Base-by-base conservation (phyloP, 2,888 invertebrate species). In the Argyresthia albistria region DNA sequence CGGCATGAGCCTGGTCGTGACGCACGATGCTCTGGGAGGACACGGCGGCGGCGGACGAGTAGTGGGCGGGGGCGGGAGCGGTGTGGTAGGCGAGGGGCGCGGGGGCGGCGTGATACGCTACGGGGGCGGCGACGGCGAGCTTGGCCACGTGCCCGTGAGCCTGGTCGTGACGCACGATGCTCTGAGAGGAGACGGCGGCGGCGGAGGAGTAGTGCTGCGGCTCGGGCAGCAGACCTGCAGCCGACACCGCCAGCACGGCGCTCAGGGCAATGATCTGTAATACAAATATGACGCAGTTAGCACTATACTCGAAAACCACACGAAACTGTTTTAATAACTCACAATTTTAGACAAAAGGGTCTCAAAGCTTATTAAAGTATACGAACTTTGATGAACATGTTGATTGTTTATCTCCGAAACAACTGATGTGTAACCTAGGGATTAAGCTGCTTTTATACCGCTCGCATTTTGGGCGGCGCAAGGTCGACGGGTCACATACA, bases 181-280 rank as follows among this genome's bases (percentile, higher is more conserved):
- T 59, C 53, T 58, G 56, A 11, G 58, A 58, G 14, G 62, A 63
- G 25, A 60, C 56, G 54, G 58, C 59, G 11, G 57, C 52, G 48
- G 60, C 60, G 7, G 54, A 46, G 25, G 57, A 57, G 56, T 57
- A 56, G 56, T 69, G 35, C 35, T 15, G 63, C 12, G 60, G 59
- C 37, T 57, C 58, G 2, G 54, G 59, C 48, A 62, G 54, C 43
- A 63, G 60, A 8, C 60, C 62, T 14, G 62, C 62, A 6, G 62
- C 55, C 6, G 63, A 59, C 1, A 63, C 60, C 54, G 62, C 62
- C 66, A 63, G 53, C 55, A 67, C 55, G 59, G 66, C 58, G 58
- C 61, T 35, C 58, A 69, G 12, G 49, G 58, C 39, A 9, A 39
- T 1, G 9, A 39, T 39, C 39, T 39, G 39, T 8, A 45, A 45